Evolutionary conservation across 2,797 vertebrate genomes (phyloP).

Genomic region (Sternarchorhynchus goeldii): DNA sequence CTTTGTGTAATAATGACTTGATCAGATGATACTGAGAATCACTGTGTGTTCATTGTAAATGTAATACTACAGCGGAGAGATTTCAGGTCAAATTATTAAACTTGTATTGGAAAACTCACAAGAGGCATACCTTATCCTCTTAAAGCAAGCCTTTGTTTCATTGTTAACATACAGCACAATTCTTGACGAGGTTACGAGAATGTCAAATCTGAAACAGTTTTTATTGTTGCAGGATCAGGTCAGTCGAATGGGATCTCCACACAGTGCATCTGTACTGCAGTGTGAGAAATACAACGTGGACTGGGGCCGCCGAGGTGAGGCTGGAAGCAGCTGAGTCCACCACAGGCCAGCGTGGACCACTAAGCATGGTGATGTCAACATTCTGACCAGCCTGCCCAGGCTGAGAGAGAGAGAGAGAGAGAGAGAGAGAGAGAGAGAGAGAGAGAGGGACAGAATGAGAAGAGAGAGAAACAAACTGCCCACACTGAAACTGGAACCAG

Average conservation of each 20-base stretch:
- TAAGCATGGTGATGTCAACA: not conserved
- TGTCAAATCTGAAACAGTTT: too few relatives aligned
- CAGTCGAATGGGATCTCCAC: not conserved
- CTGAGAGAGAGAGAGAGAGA: not conserved
- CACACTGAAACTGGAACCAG: too few relatives aligned
- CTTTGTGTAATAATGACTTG: too few relatives aligned
- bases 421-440: too few relatives aligned
- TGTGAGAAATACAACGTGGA: not conserved
- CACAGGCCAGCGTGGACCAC: not conserved
- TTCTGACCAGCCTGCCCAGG: not conserved
- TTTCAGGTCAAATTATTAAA: not conserved
- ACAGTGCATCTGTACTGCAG: not conserved
- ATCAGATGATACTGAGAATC: too few relatives aligned
- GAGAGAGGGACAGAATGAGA: not conserved
- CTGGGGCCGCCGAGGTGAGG: too few relatives aligned
- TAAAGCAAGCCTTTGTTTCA: too few relatives aligned
- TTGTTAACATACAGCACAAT: too few relatives aligned
- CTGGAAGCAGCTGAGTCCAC: not conserved
- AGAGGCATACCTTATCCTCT: not conserved
- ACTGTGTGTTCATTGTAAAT: too few relatives aligned
- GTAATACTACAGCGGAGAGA: too few relatives aligned
- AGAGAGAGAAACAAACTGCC: too few relatives aligned
- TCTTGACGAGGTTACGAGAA: too few relatives aligned
- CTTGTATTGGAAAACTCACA: not conserved
- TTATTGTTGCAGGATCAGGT: not conserved